A percentile compares a stretch with the other conserved stretches of the same genome.
phyloP scores from a whole-genome alignment of 1,140 invertebrate species.

The Meteorus sp. region DNA sequence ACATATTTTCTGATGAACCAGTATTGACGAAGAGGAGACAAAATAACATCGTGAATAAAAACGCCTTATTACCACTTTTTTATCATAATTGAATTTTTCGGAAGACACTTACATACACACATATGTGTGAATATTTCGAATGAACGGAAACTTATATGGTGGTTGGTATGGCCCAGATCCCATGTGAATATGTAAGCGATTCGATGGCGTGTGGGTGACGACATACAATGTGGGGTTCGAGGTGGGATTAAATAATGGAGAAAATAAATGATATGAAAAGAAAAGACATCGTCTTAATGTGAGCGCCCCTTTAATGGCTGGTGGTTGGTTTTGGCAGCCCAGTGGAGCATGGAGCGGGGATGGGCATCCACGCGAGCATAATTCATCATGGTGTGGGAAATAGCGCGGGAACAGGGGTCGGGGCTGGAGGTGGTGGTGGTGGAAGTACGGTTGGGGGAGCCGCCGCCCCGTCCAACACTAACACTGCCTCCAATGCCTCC shows the following conservation, averaged over 20 bases:
- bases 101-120: no score
- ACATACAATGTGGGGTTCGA: slow-evolving; percentile 35
- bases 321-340: slow-evolving; percentile 62
- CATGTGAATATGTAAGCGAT: no score
- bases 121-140: no score
- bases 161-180: no score
- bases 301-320: slow-evolving; percentile 59
- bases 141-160: no score
- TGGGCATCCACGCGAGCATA: slow-evolving; percentile 64
- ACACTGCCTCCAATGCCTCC: slow-evolving; percentile 67
- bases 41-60: no score
- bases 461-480: slow-evolving; percentile 59
- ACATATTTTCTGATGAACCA: slow-evolving; percentile 56
- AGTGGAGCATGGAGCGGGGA: slow-evolving; percentile 61
- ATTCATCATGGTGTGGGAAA: slow-evolving; percentile 66
- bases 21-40: neutral
- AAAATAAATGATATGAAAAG: slow-evolving; percentile 28
- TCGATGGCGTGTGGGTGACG: slow-evolving; percentile 53
- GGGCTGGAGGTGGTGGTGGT: slow-evolving; percentile 64
- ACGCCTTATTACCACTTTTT: no score
- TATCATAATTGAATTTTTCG: no score
- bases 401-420: slow-evolving; percentile 64
- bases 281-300: slow-evolving; percentile 40
- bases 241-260: slow-evolving; percentile 28
- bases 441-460: slow-evolving; percentile 54